Base-by-base conservation (phyloP, 2,888 invertebrate genomes). In the Phania funesta region DNA sequence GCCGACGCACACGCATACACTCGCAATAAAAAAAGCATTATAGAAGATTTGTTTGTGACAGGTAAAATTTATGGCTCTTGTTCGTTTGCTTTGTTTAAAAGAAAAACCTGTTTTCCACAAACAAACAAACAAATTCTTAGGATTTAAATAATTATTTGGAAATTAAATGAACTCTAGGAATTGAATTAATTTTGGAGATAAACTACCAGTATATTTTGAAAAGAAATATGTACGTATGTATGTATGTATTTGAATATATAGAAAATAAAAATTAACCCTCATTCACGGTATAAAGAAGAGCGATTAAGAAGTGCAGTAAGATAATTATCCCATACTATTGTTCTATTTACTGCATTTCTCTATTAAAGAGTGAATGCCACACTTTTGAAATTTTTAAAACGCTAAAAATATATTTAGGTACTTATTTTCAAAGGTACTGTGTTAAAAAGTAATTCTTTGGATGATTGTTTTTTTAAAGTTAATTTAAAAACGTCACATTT, bases 21-120 rank as follows among this genome's bases (percentile, higher is more conserved):
- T 35, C 13, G 8, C 2, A 62, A 8, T 50, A 62, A 44, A 54
- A 16, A 38, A 41, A 18, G 35, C 9, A 22, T 54, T 20, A 24
- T 11, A 48, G 24, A 16, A 50, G 13, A 54, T 56, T 35, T 38
- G 18, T 64, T 26, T 32, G 29, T n/a, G 52, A 46, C 65, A 67
- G 79, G 73, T 79, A 79, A 79, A 64, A 62, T 60, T 50, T 60
- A 73, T 73, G 60, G 18, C 46, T 50, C 2, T 24, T 24, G n/a
- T 18, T 58, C 38, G 44, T 46, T 71, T 38, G 62, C 35, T 38
- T 38, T 38, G 35, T 38, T 38, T 0, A 38, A 13, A 11, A 38
- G n/a, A 38, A 35, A 32, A 38, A 38, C n/a, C n/a, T n/a, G n/a
- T n/a, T n/a, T n/a, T n/a, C n/a, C n/a, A n/a, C n/a, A n/a, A n/a